Evolutionary conservation across 2,113 vertebrate genomes (phyloP).

Genomic region (Brachionichthys hirsutus): DNA sequence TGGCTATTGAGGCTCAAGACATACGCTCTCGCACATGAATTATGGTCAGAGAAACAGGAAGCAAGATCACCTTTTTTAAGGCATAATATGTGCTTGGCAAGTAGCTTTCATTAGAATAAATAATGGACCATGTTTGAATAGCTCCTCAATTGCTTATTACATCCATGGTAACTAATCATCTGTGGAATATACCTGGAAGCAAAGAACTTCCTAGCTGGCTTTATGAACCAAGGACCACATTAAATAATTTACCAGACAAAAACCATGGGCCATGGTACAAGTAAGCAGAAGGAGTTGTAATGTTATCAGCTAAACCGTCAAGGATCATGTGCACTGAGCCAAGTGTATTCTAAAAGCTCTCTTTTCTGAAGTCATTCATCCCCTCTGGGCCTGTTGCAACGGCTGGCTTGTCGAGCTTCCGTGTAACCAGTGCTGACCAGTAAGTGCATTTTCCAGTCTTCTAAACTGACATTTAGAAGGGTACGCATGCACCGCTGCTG

Average conservation of each 20-base stretch:
- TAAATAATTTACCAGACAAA: constrained; percentile 60
- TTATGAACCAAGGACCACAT: constrained; percentile 42
- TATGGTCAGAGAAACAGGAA: too few species aligned
- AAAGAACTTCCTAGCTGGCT: constrained; percentile 36
- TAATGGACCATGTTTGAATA: constrained; percentile 25
- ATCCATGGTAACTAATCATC: constrained; percentile 45
- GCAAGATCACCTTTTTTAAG: neutral
- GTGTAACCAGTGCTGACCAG: constrained; percentile 45
- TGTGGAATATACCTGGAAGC: constrained; percentile 42
- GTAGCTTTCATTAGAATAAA: constrained; percentile 17
- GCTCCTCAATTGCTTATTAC: constrained; percentile 36
- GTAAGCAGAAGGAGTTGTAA: constrained; percentile 32
- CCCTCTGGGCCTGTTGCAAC: constrained; percentile 42
- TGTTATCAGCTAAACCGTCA: too few species aligned
- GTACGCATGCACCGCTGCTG: constrained; percentile 34
- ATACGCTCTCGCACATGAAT: neutral
- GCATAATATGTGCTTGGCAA: constrained; percentile 7
- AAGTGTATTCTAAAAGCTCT: constrained; percentile 7
- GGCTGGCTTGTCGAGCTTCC: constrained; percentile 1
- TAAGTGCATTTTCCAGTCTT: constrained; percentile 42
- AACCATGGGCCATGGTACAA: constrained; percentile 35
- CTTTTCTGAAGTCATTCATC: constrained; percentile 69
- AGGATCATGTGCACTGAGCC: too few species aligned
- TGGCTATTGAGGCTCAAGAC: neutral
- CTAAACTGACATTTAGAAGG: constrained; percentile 48